Conservation (phyloP, 2,113 vertebrate genomes). For the Tupaia tana region DNA sequence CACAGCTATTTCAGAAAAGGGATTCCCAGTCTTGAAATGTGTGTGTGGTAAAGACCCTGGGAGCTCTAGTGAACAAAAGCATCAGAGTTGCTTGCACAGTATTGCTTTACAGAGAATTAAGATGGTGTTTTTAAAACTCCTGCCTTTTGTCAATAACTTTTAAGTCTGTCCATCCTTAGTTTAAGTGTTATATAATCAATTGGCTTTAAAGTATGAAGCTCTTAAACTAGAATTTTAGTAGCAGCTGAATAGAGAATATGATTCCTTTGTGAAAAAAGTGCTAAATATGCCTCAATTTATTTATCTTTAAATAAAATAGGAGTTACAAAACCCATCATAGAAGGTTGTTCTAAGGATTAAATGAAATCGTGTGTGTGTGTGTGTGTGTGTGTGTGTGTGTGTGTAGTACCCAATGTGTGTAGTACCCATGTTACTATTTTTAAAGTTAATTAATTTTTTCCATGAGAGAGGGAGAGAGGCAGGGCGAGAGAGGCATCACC, state of each 20-base stretch:
- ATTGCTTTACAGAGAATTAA: constrained; percentile 18
- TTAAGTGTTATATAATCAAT: neutral
- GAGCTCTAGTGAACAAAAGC: neutral
- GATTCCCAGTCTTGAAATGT: neutral
- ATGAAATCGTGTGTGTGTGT: neutral
- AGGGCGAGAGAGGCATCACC: too few relatives aligned
- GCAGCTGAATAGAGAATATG: neutral
- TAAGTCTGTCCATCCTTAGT: neutral
- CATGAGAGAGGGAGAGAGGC: too few relatives aligned
- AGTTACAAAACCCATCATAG: neutral
- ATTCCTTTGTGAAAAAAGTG: neutral
- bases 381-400: neutral
- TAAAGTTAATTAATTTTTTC: too few relatives aligned
- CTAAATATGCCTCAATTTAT: neutral
- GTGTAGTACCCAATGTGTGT: neutral
- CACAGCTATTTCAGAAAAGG: constrained; percentile 41
- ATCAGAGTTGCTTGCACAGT: neutral
- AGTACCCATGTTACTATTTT: too few relatives aligned
- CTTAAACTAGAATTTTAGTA: neutral
- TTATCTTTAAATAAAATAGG: constrained; percentile 12
- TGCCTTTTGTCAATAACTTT: neutral
- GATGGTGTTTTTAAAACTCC: neutral
- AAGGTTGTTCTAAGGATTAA: neutral
- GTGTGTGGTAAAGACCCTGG: neutral
- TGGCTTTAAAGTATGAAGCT: constrained; percentile 2